Percentiles rank a stretch among this genome's conserved stretches.
These are phyloP conservation scores for Lemur catta DNA, from an alignment of 2,797 vertebrate genomes.

Conservation along the genomic window DNA sequence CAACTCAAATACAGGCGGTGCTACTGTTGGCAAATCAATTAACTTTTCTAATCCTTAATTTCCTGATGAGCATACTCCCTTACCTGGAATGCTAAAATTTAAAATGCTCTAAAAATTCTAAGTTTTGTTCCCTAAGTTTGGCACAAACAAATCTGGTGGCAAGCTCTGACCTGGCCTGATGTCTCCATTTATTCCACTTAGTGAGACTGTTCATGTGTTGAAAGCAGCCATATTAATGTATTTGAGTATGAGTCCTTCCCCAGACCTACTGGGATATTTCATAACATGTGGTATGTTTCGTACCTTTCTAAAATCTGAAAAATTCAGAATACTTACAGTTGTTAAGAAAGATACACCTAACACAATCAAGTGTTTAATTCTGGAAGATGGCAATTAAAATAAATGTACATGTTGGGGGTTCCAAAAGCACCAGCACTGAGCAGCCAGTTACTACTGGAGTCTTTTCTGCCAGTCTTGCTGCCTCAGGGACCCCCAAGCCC, in stretches of 20 bases:
- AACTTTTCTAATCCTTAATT: background rate
- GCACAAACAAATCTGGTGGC: background rate
- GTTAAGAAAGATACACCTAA: background rate
- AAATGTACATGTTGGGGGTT: background rate
- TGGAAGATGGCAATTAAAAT: background rate
- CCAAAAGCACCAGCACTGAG: background rate
- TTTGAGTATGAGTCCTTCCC: background rate
- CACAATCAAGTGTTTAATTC: background rate
- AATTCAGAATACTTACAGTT: background rate
- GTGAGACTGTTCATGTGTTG: background rate
- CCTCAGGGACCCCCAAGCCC: background rate
- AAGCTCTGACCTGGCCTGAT: background rate
- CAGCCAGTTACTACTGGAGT: background rate
- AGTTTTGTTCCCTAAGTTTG: background rate
- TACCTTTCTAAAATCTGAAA: background rate
- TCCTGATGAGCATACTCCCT: background rate
- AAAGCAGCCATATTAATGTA: background rate
- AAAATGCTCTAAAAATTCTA: background rate
- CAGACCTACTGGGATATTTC: background rate
- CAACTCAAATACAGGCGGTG: background rate
- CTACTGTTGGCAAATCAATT: background rate
- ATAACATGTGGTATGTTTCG: background rate
- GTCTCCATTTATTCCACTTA: background rate
- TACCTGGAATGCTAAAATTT: background rate
- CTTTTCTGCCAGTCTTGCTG: background rate